Evolutionary conservation across 2,888 invertebrate genomes (phyloP).

Genomic region (Hyposoter dolosus): DNA sequence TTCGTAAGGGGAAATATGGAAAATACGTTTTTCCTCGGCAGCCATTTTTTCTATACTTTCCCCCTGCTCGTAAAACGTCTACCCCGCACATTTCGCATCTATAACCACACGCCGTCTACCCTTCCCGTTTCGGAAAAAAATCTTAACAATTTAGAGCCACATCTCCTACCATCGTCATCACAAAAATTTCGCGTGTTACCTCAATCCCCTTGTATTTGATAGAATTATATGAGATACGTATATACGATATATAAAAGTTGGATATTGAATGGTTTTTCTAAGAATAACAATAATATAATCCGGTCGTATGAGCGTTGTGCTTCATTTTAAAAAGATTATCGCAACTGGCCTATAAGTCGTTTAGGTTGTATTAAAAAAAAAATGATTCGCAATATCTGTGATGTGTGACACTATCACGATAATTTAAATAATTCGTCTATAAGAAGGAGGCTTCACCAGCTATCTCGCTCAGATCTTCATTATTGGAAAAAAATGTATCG

Average conservation of each 20-base stretch:
- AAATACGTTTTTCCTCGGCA: slow-evolving; percentile 34
- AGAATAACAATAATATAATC: no score
- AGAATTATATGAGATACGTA: background rate
- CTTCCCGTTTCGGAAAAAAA: slow-evolving; percentile 47
- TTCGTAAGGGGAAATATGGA: slow-evolving; percentile 50
- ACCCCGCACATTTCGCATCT: slow-evolving; percentile 13
- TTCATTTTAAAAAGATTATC: background rate
- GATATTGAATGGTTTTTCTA: no score
- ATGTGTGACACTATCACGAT: background rate
- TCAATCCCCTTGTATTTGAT: background rate
- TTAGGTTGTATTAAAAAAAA: background rate
- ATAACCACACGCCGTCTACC: slow-evolving; percentile 2
- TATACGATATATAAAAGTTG: no score
- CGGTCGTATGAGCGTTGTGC: no score
- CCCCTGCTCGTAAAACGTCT: slow-evolving; percentile 43
- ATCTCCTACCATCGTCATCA: slow-evolving; percentile 32
- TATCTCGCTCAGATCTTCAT: background rate
- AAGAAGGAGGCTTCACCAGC: background rate
- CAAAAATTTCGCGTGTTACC: slow-evolving; percentile 27
- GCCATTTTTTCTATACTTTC: background rate
- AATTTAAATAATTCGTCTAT: background rate
- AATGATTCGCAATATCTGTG: background rate
- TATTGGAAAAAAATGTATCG: background rate
- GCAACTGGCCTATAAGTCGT: background rate
- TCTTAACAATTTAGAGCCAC: slow-evolving; percentile 43